Evolutionary conservation across 2,888 invertebrate genomes (phyloP), one percentile per base, ranked within the genome.

Genomic region (Hoplodrina blanda): DNA sequence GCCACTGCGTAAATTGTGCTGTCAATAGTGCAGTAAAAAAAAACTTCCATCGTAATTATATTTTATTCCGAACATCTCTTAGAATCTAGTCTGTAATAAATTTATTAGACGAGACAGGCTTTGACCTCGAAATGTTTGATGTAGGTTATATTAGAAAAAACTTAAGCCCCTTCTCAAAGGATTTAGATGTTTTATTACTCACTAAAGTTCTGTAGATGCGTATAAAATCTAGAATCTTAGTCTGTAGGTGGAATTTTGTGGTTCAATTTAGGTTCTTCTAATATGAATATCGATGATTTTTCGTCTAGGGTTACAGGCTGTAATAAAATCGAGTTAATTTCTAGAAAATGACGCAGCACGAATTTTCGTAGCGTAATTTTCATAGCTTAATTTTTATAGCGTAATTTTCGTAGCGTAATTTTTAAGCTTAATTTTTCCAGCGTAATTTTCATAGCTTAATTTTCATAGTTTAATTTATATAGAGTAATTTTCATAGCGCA

Each of bases 141-240:
- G 11, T 46, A 66, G 62, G 54, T 69, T 25, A 55, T 82, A 64
- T 80, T 41, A 61, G 49, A 66, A 69, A 78, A 68, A 76, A 41
- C 30, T 62, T 65, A 69, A 72, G 69, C 56, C 33, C 25, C 10
- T 63, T 37, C 53, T 52, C 52, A 60, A n/a, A 17, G 72, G 72
- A 67, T 70, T 76, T 76, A 44, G 55, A 5, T 52, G 30, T 81
- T 79, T 79, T 69, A 79, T 62, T 77, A 66, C 69, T 52, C 19
- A 52, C 13, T 19, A 20, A 46, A 56, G 5, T 41, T 67, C 17
- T 49, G 11, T 46, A 50, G 15, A 13, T 19, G 37, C 25, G 25
- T 19, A 33, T 63, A 53, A 52, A 52, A 46, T 20, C 11, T 69
- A 41, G 19, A 33, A 25, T n/a, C n/a, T 7, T 17, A 33, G 4